Evolutionary conservation across 2,888 invertebrate genomes (phyloP).

Genomic region (Tachystola acroxantha): DNA sequence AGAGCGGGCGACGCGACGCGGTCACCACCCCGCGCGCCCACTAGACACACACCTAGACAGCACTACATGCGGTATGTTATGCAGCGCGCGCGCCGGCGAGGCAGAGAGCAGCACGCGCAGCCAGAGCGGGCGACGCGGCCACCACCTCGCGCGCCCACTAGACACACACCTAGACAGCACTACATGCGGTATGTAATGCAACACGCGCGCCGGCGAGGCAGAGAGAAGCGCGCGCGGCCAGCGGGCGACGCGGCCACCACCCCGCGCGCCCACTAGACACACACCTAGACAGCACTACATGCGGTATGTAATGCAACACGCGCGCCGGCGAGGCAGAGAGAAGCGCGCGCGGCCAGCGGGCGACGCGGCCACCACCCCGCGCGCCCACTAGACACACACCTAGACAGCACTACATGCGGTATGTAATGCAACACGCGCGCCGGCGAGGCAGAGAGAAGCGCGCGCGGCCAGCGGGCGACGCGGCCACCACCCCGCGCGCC

Average conservation of each 20-base stretch:
- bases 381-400: slow-evolving; percentile 62
- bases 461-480: slow-evolving; percentile 65
- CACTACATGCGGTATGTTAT: slow-evolving; percentile 61
- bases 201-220: slow-evolving; percentile 54
- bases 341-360: slow-evolving; percentile 67
- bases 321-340: slow-evolving; percentile 51
- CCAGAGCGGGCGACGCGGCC: slow-evolving; percentile 62
- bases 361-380: slow-evolving; percentile 61
- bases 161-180: slow-evolving; percentile 58
- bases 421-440: slow-evolving; percentile 45
- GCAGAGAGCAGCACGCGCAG: background rate
- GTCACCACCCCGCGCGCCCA: slow-evolving; percentile 62
- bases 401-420: slow-evolving; percentile 67
- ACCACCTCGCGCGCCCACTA: slow-evolving; percentile 65
- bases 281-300: slow-evolving; percentile 62
- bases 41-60: slow-evolving; percentile 60
- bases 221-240: slow-evolving; percentile 65
- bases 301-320: slow-evolving; percentile 67
- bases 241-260: slow-evolving; percentile 58
- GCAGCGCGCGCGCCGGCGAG: background rate
- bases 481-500: slow-evolving; percentile 63
- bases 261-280: slow-evolving; percentile 67
- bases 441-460: slow-evolving; percentile 58
- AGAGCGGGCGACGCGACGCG: slow-evolving; percentile 60
- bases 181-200: slow-evolving; percentile 66